Base-by-base conservation (phyloP, 2,113 vertebrate species). In the Holacanthus passer region DNA sequence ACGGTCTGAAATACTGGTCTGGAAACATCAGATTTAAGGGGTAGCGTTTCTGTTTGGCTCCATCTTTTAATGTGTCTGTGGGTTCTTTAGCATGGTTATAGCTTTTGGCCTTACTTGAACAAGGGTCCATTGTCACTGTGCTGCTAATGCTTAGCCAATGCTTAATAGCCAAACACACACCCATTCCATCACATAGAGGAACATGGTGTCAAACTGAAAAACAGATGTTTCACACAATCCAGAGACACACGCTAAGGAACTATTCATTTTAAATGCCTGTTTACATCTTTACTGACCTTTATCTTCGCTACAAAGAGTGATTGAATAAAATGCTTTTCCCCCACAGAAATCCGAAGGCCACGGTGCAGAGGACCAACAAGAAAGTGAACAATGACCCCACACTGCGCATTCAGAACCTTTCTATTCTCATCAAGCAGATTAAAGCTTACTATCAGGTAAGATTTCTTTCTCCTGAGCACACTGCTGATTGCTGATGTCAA, bases 381-480 rank as follows among this genome's bases (percentile, higher is more conserved):
- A 99, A 98, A 92, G 96, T 99, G 77, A 99, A 99, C 95, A 98
- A 98, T 67, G 97, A 99, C 89, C 93, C 97, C 0, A 97, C 97
- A 1, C 94, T 99, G 84, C 95, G 98, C 72, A 97, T 99, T 83
- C 98, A 99, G 92, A 99, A 99, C 91, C 92, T 99, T 29, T 97
- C 97, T 35, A 95, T 97, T 91, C 96, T 99, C 92, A 97, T 97
- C 92, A 96, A 95, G 85, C 97, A 98, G 90, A 97, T 99, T 85
- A 99, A 98, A 94, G 90, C 92, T 79, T 99, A 97, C 88, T 99
- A 99, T 90, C 97, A 99, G 97, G 98, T 99, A 91, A 96, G 95
- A 89, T 29, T 31, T 48, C 14, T 65, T 4, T 65, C 37, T 22
- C 16, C 14, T 16, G 7, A 45, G 29, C 35, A 37, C 66, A n/a